Conservation (phyloP, 2,888 invertebrate genomes). For the Polymixis lichenea region DNA sequence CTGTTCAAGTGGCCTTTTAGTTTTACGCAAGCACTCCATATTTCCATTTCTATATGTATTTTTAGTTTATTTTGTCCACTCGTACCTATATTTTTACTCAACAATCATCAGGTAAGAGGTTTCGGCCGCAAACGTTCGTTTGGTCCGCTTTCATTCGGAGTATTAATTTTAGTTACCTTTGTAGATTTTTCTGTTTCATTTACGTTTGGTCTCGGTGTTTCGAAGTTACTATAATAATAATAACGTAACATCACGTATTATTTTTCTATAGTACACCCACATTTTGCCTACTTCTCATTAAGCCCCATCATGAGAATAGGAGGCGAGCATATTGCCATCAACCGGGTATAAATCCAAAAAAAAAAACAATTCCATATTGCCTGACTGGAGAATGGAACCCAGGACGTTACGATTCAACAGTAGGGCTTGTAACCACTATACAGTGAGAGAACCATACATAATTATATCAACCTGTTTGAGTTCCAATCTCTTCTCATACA, state of each 20-base stretch:
- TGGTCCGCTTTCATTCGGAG: background rate
- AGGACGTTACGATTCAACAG: background rate
- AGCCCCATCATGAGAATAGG: background rate
- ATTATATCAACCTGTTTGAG: background rate
- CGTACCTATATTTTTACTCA: background rate
- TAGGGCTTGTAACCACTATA: background rate
- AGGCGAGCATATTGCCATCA: background rate
- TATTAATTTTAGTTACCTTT: background rate
- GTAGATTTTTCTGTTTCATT: background rate
- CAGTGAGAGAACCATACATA: background rate
- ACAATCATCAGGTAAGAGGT: constrained; percentile 31
- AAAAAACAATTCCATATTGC: background rate
- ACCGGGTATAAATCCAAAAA: too few relatives aligned
- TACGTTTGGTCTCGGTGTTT: background rate
- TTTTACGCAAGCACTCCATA: constrained; percentile 39
- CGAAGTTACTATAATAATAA: background rate
- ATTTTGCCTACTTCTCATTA: background rate
- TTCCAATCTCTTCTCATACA: background rate
- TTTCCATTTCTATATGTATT: constrained; percentile 34
- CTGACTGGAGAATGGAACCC: background rate
- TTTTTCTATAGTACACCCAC: background rate
- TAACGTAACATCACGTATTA: background rate
- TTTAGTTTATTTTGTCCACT: constrained; percentile 13
- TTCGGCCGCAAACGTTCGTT: constrained; percentile 1
- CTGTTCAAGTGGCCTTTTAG: constrained; percentile 48